phyloP scores from a whole-genome alignment of 2,888 invertebrate genomes.

The Patella pellucida region DNA sequence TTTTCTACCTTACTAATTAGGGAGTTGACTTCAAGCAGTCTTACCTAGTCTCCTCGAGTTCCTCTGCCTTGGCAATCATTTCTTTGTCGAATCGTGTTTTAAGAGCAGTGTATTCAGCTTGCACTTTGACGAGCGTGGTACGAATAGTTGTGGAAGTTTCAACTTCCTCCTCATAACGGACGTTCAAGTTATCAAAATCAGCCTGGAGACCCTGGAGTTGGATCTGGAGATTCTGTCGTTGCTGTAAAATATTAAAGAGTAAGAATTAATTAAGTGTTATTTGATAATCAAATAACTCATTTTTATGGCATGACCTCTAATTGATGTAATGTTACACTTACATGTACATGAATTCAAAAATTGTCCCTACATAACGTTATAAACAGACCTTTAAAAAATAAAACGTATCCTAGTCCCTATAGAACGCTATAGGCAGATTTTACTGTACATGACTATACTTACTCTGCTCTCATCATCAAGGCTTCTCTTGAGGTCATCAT shows the following conservation, averaged over 20 bases:
- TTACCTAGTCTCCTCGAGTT: constrained; percentile 79
- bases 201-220: constrained; percentile 64
- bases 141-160: constrained; percentile 97
- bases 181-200: constrained; percentile 77
- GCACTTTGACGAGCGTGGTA: constrained; percentile 94
- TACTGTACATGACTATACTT: constrained; percentile 28
- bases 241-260: constrained; percentile 46
- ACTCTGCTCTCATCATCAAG: constrained; percentile 69
- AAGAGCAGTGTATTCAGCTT: constrained; percentile 86
- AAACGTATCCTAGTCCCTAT: background rate
- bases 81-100: constrained; percentile 96
- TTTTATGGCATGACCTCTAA: background rate
- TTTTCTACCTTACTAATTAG: background rate
- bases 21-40: background rate
- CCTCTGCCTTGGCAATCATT: constrained; percentile 92
- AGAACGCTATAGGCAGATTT: too few species aligned
- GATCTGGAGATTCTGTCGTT: constrained; percentile 66
- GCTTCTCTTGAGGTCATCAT: constrained; percentile 68
- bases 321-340: background rate
- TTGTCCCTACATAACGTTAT: background rate
- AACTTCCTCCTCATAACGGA: constrained; percentile 97
- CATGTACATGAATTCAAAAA: background rate
- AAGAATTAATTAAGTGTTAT: background rate
- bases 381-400: background rate
- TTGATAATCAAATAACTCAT: too few species aligned